phyloP scores from a whole-genome alignment of 2,797 vertebrate species.

The Sarcophilus harrisii region DNA sequence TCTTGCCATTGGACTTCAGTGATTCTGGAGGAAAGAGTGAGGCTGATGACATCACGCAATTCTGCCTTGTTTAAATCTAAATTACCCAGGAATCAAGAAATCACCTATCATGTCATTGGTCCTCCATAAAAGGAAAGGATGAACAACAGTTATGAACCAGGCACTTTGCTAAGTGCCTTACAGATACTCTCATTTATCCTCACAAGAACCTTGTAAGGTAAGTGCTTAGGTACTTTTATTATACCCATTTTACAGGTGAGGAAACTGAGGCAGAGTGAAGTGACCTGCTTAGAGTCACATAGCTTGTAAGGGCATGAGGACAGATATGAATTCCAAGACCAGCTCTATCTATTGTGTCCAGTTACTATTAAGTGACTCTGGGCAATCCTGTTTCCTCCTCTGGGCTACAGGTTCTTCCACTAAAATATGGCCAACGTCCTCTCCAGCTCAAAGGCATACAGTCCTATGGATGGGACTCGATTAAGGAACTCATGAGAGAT shows the following conservation, averaged over 20 bases:
- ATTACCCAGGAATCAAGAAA: neutral
- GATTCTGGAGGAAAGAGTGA: neutral
- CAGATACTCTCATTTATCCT: neutral
- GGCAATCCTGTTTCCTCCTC: neutral
- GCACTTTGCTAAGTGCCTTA: neutral
- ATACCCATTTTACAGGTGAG: neutral
- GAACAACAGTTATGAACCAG: neutral
- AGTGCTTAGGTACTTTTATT: neutral
- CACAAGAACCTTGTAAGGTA: neutral
- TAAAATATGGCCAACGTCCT: neutral
- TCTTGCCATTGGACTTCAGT: neutral
- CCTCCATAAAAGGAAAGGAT: neutral
- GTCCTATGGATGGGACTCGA: neutral
- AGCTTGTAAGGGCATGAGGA: neutral
- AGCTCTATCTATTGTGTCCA: neutral
- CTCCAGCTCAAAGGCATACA: neutral
- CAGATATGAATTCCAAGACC: neutral
- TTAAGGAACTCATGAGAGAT: neutral
- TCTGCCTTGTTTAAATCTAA: neutral
- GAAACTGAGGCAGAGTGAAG: neutral
- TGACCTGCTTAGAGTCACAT: neutral
- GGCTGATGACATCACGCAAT: neutral
- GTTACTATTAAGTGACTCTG: neutral
- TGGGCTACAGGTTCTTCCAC: neutral
- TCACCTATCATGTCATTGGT: neutral